Evolutionary conservation across 2,888 invertebrate species (phyloP), one percentile per base, ranked within the genome.

Genomic region (Lepidocyrtoides sp.): DNA sequence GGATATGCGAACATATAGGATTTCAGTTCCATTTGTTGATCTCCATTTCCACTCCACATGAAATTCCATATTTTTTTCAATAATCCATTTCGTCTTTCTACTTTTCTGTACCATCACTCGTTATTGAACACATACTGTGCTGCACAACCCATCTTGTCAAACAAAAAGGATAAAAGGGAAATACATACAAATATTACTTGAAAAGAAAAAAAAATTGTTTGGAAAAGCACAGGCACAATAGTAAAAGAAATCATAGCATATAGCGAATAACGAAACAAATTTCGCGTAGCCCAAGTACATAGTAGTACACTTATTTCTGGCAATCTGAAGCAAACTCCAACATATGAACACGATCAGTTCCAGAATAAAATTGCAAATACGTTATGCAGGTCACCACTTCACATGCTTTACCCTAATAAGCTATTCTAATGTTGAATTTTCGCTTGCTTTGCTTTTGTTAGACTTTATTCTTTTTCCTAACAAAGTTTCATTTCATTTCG

Each of bases 51-150:
- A 7, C 41, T 44, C 44, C 4, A 17, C 72, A 44, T 77, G n/a
- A 41, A 20, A 17, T 51, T 77, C 51, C 77, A 51, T 77, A 77
- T 75, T 77, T 77, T 36, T 72, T 51, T 48, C 77, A 77, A 77
- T 77, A 77, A 77, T 77, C 44, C 72, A 51, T 77, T 72, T 23
- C 29, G 23, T 72, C n/a, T 44, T 20, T 44, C 72, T 44, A 44
- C 20, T 77, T 51, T 77, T 51, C 48, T 29, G 48, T 26, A 77
- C 2, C 23, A 48, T 29, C 26, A 7, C 51, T n/a, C 4, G 20
- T 20, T 14, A 60, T 8, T 0, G n/a, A 5, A 12, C 66, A 32
- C 32, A 60, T n/a, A n/a, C n/a, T n/a, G n/a, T 60, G 26, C 20
- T 3, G 60, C 0, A 36, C 36, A 69, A 69, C 36, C 5, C 20